These are phyloP conservation scores for Hypocryptadius cinnamomeus DNA, from an alignment of 2,113 vertebrate species.

Conservation along the genomic window DNA sequence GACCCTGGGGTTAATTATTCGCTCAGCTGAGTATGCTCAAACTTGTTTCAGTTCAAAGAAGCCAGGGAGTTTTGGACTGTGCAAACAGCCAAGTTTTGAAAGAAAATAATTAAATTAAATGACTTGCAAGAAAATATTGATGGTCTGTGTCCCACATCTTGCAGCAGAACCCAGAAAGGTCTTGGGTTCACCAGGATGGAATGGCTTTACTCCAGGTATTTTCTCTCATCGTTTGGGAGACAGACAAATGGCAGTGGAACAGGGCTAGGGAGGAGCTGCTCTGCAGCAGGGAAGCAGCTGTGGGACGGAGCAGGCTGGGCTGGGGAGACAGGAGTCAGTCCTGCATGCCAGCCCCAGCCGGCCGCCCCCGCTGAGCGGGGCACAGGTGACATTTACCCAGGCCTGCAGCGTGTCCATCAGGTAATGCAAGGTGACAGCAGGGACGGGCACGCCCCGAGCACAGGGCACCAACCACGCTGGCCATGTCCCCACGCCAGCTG, in stretches of 20 bases:
- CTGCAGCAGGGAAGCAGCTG: not conserved
- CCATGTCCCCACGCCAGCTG: not conserved
- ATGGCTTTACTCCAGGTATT: not conserved
- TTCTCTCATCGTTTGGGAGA: not conserved
- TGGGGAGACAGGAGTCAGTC: not conserved
- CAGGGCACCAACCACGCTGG: not conserved
- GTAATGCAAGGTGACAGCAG: constrained; percentile 26
- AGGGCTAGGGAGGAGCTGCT: not conserved
- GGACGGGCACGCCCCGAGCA: not conserved
- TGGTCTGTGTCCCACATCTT: not conserved
- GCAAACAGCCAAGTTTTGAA: not conserved
- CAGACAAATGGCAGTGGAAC: not conserved
- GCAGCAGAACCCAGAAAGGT: not conserved
- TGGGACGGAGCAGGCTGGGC: not conserved
- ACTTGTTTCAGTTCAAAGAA: not conserved
- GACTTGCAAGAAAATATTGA: not conserved
- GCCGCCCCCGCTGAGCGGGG: not conserved
- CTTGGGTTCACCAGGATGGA: not conserved
- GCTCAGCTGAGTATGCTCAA: not conserved
- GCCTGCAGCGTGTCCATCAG: not conserved
- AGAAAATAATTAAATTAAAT: not conserved
- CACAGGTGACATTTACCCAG: constrained; percentile 46
- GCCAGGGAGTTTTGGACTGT: not conserved
- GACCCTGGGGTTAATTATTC: not conserved
- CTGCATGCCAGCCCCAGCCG: not conserved